Percentiles rank a stretch among this genome's conserved stretches.
These are phyloP conservation scores for Catostylus mosaicus DNA, from an alignment of 30 jellyfish, hydroid and myxozoan species.

Conservation along the genomic window DNA sequence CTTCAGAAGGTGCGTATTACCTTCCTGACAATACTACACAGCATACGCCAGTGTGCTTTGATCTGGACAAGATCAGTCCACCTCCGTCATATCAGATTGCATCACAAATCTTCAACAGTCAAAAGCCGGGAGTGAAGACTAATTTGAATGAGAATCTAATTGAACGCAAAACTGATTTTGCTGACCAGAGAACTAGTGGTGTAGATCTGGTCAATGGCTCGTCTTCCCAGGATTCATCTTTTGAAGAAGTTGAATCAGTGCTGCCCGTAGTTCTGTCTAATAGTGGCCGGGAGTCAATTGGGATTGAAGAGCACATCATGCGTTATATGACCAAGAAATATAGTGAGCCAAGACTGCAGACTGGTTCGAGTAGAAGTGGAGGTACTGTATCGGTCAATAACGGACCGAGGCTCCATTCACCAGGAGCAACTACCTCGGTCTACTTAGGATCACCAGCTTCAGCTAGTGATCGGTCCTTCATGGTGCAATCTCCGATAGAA, in stretches of 20 bases:
- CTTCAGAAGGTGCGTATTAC: not conserved
- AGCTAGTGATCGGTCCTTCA: not conserved
- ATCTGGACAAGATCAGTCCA: conserved; percentile 53
- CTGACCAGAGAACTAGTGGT: not conserved
- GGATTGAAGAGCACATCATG: conserved; percentile 80
- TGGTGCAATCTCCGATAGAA: not conserved
- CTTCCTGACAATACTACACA: not conserved
- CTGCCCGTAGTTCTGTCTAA: conserved; percentile 29
- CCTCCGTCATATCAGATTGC: conserved; percentile 69
- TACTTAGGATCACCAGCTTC: conserved; percentile 9
- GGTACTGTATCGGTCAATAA: not conserved
- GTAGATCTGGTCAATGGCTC: conserved; percentile 7
- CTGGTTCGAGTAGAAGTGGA: not conserved
- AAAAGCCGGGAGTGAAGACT: conserved; percentile 38
- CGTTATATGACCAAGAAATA: conserved; percentile 88
- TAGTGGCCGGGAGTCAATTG: conserved; percentile 30
- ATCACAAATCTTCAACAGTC: conserved; percentile 51
- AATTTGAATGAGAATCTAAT: not conserved
- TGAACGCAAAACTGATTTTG: conserved; percentile 14
- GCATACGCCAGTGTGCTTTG: not conserved
- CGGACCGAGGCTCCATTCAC: conserved; percentile 1
- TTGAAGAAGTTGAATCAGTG: conserved; percentile 48
- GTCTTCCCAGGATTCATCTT: conserved; percentile 47
- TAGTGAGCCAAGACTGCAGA: conserved; percentile 88
- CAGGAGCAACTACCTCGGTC: not conserved